Evolutionary conservation across 1,140 invertebrate species (phyloP).

Genomic region (Scaptomyza montana): DNA sequence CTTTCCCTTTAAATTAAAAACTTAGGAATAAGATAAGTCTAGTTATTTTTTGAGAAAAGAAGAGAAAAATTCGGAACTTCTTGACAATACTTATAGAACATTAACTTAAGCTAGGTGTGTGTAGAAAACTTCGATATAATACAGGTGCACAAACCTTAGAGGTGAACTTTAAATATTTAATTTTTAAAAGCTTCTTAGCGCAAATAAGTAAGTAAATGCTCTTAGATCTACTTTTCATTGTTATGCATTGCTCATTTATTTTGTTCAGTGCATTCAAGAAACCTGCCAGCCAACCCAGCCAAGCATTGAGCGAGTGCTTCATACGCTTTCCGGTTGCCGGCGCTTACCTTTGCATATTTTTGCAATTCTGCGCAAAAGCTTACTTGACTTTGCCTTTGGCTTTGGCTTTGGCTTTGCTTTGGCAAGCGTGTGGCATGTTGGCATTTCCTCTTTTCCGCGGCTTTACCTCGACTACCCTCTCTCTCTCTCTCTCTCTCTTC

Average conservation of each 20-base stretch:
- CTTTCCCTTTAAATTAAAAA: no score
- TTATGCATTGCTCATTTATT: not conserved
- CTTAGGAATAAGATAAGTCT: no score
- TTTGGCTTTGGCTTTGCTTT: constrained; percentile 36
- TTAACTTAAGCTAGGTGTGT: no score
- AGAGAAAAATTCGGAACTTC: no score
- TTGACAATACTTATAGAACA: no score
- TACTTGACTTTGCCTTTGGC: constrained; percentile 47
- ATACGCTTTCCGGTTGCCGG: constrained; percentile 37
- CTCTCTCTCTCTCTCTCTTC: no score
- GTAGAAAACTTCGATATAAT: no score
- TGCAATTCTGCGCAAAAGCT: constrained; percentile 79
- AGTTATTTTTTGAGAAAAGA: no score
- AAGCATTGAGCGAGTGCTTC: constrained; percentile 34
- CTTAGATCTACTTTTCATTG: no score
- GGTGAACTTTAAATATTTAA: no score
- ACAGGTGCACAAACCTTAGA: no score
- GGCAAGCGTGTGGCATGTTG: constrained; percentile 41
- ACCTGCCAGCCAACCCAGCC: constrained; percentile 31
- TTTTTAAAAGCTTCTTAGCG: not conserved
- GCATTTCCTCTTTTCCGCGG: constrained; percentile 30
- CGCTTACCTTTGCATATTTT: constrained; percentile 78
- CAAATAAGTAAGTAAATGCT: not conserved
- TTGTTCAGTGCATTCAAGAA: not conserved
- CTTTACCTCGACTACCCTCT: constrained; percentile 2